Base-by-base conservation (phyloP, 2,888 invertebrate species). In the Erebia palarica region DNA sequence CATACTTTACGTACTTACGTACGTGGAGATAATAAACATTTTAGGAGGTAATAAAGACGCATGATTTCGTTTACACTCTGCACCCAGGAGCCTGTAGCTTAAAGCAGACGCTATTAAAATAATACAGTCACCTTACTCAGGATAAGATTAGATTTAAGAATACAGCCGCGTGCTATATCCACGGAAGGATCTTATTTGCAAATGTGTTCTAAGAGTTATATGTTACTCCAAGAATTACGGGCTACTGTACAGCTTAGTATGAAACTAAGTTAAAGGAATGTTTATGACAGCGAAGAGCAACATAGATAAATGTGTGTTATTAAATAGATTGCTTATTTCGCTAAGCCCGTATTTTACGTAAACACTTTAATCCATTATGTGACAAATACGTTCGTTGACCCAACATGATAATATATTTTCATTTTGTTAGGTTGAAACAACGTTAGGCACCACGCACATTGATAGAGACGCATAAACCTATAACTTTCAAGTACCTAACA, bases 261-360 rank as follows among this genome's bases (percentile, higher is more conserved):
- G 44, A n/a, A 61, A 44, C 44, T n/a, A 60, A 60, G 44, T 61
- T 61, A 11, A 16, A 61, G 60, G 44, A 61, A 44, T 44, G 60
- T 60, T 44, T 61, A 44, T 61, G 16, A 47, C 16, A 61, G 11
- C 44, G 18, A 5, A 10, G 44, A 11, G 16, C 14, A 47, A 61
- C 42, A 13, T 0, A 44, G 16, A 44, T 44, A 60, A 44, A 61
- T 44, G 44, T 61, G 44, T 16, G 11, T 5, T 36, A 44, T 61
- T 44, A 61, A 44, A 44, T 13, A 61, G 61, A 61, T 61, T 61
- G 61, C 61, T 47, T 44, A 18, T 60, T 61, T 61, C 61, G 18
- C 61, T 42, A n/a, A 61, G 61, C 18, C 61, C 16, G 42, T 60
- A 18, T 44, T 61, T 61, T 13, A 61, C 44, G 61, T 47, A 59